Base-by-base conservation (phyloP, 2,797 vertebrate genomes). In the Rhinichthys osculus region DNA sequence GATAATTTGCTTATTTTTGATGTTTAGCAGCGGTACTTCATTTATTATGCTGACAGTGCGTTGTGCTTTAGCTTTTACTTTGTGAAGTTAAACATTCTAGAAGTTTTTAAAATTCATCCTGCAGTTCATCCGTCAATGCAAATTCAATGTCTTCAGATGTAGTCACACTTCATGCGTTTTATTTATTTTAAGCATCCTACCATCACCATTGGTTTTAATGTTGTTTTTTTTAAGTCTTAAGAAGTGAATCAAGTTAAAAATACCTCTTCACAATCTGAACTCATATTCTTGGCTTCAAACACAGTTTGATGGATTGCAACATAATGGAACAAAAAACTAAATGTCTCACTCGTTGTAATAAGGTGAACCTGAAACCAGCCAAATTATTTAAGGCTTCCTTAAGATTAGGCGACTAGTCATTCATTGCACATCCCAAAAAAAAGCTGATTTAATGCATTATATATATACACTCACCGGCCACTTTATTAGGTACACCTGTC, bases 201-300 rank as follows among this genome's bases (percentile, higher is more conserved):
- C 57, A 62, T 33, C 62, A 66, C 27, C 62, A 30, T 64, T 16
- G 13, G 19, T 72, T 73, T 30, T 3, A 17, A 16, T 27, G 38
- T 5, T 62, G 4, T 72, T 30, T 5, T 62, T 27, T 73, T 30
- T 10, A 27, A 71, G 69, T 44, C 40, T 44, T 27, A 47, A 27
- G 35, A 70, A 23, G 57, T 62, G 10, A n/a, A 27, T 27, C 57
- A n/a, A 62, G 71, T 72, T 72, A 73, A 73, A 73, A 73, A 73
- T 50, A 47, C 42, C 23, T 44, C 13, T 9, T 73, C 13, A 42
- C 69, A 73, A 62, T 62, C 23, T 59, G 10, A 62, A 13, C 3
- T 73, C 27, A 19, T 50, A 44, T 50, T 73, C 16, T 47, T 72
- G 7, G 42, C 70, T 72, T 72, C n/a, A 47, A 72, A 47, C 44